Conservation (phyloP, 2,113 vertebrate genomes). For the Larimichthys crocea region DNA sequence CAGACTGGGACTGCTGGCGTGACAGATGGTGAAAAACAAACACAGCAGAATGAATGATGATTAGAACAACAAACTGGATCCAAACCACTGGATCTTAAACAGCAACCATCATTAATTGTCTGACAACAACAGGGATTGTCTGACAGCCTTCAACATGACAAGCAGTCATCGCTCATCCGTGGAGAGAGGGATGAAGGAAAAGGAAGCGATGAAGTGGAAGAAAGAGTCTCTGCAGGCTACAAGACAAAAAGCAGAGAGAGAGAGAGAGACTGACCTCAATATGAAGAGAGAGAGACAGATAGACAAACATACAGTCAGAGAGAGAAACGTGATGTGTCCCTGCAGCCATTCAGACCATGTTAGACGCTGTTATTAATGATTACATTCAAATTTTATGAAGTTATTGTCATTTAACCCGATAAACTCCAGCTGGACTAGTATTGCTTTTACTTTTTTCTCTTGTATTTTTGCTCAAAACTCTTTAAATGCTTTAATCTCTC, state of each 20-base stretch:
- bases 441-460: no score
- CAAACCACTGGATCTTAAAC: neutral
- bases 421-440: no score
- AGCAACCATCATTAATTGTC: slow-evolving; percentile 3
- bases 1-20: slow-evolving; percentile 22
- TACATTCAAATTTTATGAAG: neutral
- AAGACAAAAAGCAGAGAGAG: slow-evolving; percentile 57
- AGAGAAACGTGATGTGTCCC: neutral
- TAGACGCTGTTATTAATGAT: neutral
- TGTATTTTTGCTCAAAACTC: no score
- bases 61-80: slow-evolving; percentile 9
- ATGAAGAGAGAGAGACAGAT: slow-evolving; percentile 21
- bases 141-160: slow-evolving; percentile 53
- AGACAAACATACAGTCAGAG: neutral
- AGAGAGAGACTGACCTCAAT: slow-evolving; percentile 70
- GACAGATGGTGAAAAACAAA: slow-evolving; percentile 8
- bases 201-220: slow-evolving; percentile 66
- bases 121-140: slow-evolving; percentile 27
- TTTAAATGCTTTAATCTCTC: neutral
- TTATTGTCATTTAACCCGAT: neutral
- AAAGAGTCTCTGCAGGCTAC: slow-evolving; percentile 70
- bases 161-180: slow-evolving; percentile 51
- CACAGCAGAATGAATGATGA: neutral
- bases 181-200: slow-evolving; percentile 36
- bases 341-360: slow-evolving; percentile 8